phyloP scores from a whole-genome alignment of 2,888 invertebrate species.

The Nephrotoma flavescens region DNA sequence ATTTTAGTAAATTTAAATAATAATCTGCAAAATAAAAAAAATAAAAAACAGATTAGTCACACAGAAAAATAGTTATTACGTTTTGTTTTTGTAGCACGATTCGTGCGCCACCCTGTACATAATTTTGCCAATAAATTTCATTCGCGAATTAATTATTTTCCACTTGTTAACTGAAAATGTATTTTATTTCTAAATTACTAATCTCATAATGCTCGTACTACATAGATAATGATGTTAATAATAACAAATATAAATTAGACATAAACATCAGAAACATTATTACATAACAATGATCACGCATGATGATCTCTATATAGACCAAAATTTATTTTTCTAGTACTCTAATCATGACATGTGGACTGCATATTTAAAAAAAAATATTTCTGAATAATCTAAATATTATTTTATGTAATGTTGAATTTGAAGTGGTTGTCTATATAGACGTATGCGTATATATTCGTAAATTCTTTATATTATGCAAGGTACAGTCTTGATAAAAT shows the following conservation, averaged over 20 bases:
- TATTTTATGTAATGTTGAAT: neutral
- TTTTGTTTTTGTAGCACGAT: too few relatives aligned
- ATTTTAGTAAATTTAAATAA: too few relatives aligned
- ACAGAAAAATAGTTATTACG: too few relatives aligned
- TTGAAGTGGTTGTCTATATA: neutral
- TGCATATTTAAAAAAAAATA: neutral
- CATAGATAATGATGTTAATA: neutral
- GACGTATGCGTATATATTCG: too few relatives aligned
- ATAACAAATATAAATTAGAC: neutral
- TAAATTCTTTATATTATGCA: too few relatives aligned
- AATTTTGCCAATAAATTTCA: neutral
- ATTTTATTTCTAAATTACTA: neutral
- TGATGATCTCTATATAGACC: neutral
- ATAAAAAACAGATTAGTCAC: too few relatives aligned
- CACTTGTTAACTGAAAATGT: neutral
- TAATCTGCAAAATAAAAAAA: too few relatives aligned
- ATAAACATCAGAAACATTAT: neutral
- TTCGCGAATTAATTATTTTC: neutral
- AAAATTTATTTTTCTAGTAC: neutral
- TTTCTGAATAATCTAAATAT: neutral
- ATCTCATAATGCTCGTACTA: neutral
- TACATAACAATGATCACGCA: neutral
- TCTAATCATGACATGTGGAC: neutral
- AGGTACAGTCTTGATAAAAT: too few relatives aligned
- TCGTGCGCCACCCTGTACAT: too few relatives aligned